Base-by-base conservation (phyloP, 2,797 vertebrate genomes). In the Odontamblyopus rebecca region DNA sequence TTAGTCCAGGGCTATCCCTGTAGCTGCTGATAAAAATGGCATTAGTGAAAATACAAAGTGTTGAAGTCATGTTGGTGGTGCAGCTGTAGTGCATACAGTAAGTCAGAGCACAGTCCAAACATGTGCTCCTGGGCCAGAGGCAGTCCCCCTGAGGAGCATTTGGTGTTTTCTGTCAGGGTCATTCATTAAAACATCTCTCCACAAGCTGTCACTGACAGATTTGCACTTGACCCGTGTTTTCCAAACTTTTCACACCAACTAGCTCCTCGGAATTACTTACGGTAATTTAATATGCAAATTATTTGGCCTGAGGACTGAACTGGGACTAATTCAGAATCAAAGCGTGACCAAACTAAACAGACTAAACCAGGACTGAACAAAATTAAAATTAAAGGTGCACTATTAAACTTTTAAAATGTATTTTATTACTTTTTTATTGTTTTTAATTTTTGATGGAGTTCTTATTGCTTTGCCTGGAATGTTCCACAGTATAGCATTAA, bases 31-130 rank as follows among this genome's bases (percentile, higher is more conserved):
- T 68, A 75, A 74, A 78, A 70, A 62, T 73, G 50, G 77, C 85
- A 85, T 83, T 62, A 56, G 74, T 86, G 27, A 77, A 81, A 85
- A 84, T 82, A 67, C 79, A 85, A 86, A 82, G 62, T 71, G 84
- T 60, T 88, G 82, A 89, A 83, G 83, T 88, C 73, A 80, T 82
- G 69, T 72, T 75, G 73, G 73, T 77, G 74, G 67, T 77, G 69
- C 86, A 90, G 86, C 86, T 91, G 88, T 83, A 84, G 83, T 86
- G 84, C 88, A 85, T 83, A 87, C 85, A 85, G 72, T 85, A 78
- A 82, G 77, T 82, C 82, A 70, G 82, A 75, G 76, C 78, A 75
- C 73, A 72, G 75, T 75, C 77, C 41, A 88, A 89, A 84, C 80
- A 83, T 87, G 85, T 84, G 82, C 74, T 83, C 70, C 44, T 41